Base-by-base conservation (phyloP, 2,797 vertebrate species). In the Leptatherina wallacei region DNA sequence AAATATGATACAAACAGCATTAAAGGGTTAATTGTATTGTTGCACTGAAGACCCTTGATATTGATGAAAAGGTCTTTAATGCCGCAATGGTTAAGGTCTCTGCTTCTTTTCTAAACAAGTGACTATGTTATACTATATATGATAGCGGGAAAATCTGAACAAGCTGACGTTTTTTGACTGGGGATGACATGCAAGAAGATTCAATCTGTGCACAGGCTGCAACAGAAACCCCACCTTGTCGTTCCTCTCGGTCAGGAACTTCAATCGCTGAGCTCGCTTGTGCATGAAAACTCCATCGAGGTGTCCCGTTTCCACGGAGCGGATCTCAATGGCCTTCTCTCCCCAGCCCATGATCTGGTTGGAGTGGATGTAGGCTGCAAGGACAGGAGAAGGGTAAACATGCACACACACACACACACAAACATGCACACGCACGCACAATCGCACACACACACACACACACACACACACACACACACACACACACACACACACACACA, bases 271-370 rank as follows among this genome's bases (percentile, higher is more conserved):
- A 93, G 97, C 98, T 96, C 98, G 94, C 93, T 99, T 99, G 95
- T 99, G 98, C 98, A 99, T 99, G 96, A 99, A 99, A 94, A 99
- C 98, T 91, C 98, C 98, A 88, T 99, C 98, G 94, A 99, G 96
- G 95, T 99, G 98, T 93, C 98, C 98, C 84, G 97, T 99, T 92
- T 99, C 98, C 96, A 99, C 98, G 80, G 98, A 99, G 78, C 98
- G 97, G 94, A 99, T 99, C 93, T 99, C 98, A 89, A 99, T 99
- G 92, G 98, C 98, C 96, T 99, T 99, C 96, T 99, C 98, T 93
- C 98, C 98, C 98, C 98, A 99, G 91, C 98, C 98, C 97, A 99
- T 99, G 93, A 99, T 99, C 95, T 99, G 98, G 95, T 98, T 99
- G 94, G 98, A 99, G 95, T 99, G 97, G 96, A 99, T 99, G 95